phyloP scores from a whole-genome alignment of 2,113 vertebrate species.

The Thinocorus orbignyianus region DNA sequence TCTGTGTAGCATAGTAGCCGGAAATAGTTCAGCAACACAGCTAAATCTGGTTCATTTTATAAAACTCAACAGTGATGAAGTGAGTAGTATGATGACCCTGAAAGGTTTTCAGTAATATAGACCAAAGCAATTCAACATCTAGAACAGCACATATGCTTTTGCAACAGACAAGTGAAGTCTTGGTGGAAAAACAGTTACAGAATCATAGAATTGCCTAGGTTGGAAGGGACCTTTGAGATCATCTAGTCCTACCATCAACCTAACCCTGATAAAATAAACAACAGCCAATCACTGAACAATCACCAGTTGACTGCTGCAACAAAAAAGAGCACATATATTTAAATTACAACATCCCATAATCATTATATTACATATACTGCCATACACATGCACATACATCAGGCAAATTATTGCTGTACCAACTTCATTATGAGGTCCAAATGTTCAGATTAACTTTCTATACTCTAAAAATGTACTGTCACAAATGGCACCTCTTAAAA shows the following conservation, averaged over 20 bases:
- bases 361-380: no score
- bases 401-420: not conserved
- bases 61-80: rapidly evolving
- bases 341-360: no score
- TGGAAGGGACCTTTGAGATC: no score
- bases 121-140: not conserved
- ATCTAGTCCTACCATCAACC: no score
- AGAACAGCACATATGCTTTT: not conserved
- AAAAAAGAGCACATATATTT: not conserved
- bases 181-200: not conserved
- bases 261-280: no score
- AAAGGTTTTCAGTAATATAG: not conserved
- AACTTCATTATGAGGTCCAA: not conserved
- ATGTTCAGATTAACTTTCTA: not conserved
- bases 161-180: not conserved
- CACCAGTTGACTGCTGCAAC: not conserved
- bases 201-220: no score
- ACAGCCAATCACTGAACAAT: no score
- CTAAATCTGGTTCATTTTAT: no score
- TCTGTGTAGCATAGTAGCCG: not conserved
- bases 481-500: not conserved
- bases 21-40: not conserved
- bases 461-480: not conserved
- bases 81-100: not conserved
- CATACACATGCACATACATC: not conserved